Conservation (phyloP, 1,140 invertebrate genomes). For the Lethrus apterus region DNA sequence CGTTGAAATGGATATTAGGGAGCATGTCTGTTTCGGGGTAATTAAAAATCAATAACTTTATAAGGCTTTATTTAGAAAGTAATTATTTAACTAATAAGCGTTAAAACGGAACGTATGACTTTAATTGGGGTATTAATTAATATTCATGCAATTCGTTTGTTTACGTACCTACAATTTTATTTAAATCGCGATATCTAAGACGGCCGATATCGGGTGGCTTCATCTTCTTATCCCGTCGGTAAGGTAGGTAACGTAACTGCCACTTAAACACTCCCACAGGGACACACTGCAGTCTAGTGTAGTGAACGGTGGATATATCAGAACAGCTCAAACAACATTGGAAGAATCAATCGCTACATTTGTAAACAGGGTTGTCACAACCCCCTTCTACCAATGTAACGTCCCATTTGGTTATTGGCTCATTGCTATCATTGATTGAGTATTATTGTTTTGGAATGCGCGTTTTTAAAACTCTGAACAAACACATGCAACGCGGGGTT, state of each 20-base stretch:
- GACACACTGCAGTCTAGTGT: slow-evolving; percentile 18
- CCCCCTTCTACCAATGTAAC: slow-evolving; percentile 36
- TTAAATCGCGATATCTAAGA: too few relatives aligned
- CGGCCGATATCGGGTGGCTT: slow-evolving; percentile 3
- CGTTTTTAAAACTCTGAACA: slow-evolving; percentile 43
- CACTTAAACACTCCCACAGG: slow-evolving; percentile 28
- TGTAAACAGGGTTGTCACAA: slow-evolving; percentile 44
- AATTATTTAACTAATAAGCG: not conserved
- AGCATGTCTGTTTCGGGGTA: too few relatives aligned
- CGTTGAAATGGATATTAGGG: too few relatives aligned
- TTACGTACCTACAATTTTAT: not conserved
- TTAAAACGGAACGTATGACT: not conserved
- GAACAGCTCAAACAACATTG: slow-evolving; percentile 41
- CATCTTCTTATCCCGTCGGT: slow-evolving; percentile 16
- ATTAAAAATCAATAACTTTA: too few relatives aligned
- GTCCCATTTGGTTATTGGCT: slow-evolving; percentile 44
- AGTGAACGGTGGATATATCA: slow-evolving; percentile 33
- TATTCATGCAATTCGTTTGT: not conserved
- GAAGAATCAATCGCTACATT: slow-evolving; percentile 44
- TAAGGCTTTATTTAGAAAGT: too few relatives aligned
- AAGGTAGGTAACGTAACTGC: slow-evolving; percentile 15
- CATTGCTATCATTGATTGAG: slow-evolving; percentile 44
- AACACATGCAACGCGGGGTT: slow-evolving; percentile 27
- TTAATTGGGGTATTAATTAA: not conserved
- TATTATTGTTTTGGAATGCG: slow-evolving; percentile 45